Conservation (phyloP, 2,888 invertebrate species). For the Machimus rusticus region DNA sequence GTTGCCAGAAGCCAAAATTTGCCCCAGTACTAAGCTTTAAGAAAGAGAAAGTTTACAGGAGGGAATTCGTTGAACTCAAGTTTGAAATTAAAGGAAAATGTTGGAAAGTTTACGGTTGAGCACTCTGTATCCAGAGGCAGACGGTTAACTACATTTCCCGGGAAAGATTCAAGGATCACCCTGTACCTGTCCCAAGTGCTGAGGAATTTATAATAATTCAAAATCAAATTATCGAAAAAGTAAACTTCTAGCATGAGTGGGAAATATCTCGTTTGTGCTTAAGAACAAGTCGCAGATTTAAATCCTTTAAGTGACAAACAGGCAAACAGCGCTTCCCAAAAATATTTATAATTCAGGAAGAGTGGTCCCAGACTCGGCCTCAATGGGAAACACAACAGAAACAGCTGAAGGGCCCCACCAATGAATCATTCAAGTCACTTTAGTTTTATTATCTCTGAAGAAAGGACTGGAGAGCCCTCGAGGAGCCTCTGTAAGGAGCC, state of each 20-base stretch:
- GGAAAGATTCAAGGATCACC: not conserved
- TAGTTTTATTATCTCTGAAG: constrained; percentile 17
- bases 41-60: not conserved
- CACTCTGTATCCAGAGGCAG: not conserved
- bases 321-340: not conserved
- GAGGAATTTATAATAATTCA: not conserved
- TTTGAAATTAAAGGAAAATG: not conserved
- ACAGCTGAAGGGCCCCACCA: not conserved
- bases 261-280: not conserved
- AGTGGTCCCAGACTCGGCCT: not conserved
- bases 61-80: not conserved
- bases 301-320: not conserved
- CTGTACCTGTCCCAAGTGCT: not conserved
- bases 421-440: not conserved
- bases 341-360: not conserved
- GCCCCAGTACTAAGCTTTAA: not conserved
- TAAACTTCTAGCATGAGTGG: not conserved
- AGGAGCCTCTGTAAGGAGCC: not conserved
- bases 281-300: not conserved
- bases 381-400: not conserved
- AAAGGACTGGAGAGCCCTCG: not conserved
- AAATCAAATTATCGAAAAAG: not conserved
- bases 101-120: not conserved
- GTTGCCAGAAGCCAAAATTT: not conserved
- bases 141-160: not conserved